Evolutionary conservation across 2,113 vertebrate species (phyloP), one percentile per base, ranked within the genome.

Genomic region (Istiophorus platypterus): DNA sequence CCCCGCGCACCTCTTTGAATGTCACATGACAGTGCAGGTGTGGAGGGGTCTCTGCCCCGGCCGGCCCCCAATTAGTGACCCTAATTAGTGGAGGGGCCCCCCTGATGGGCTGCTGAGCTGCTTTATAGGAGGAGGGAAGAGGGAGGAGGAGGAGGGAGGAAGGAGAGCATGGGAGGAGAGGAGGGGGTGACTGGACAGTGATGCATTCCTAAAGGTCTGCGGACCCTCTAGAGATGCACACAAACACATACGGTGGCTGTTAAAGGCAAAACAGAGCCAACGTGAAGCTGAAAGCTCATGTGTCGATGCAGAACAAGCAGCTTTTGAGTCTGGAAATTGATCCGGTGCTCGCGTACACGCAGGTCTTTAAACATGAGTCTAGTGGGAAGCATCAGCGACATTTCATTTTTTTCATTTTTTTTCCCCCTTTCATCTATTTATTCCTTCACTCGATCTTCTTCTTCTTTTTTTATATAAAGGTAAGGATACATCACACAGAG

Each of bases 1-100:
- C 94, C 94, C 89, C 9, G 62, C 84, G 92, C 94, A 95, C 93
- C 94, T 95, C 93, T 92, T 87, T 89, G 78, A 87, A 80, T 89
- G 93, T 95, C 95, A 95, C 94, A 95, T 95, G 95, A 95, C 91
- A 85, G 3, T 88, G 95, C 95, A 96, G 95, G 94, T 96, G 95
- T 95, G 94, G 94, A 94, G 94, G 91, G 94, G 94, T 94, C 92
- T 92, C 90, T 85, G 86, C 86, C 89, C 92, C 49, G 77, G 73
- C 84, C 74, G 89, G 88, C 95, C 94, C 85, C 93, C 92, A 96
- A 95, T 96, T 94, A 96, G 94, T 85, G 91, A 94, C 92, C 92
- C 93, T 95, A 95, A 95, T 96, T 96, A 95, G 91, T 83, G 85
- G 74, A 89, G 88, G 80, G 90, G 88, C 85, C 91, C 92, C 87